Base-by-base conservation (phyloP, 2,113 vertebrate genomes). In the Glaucomys volans region DNA sequence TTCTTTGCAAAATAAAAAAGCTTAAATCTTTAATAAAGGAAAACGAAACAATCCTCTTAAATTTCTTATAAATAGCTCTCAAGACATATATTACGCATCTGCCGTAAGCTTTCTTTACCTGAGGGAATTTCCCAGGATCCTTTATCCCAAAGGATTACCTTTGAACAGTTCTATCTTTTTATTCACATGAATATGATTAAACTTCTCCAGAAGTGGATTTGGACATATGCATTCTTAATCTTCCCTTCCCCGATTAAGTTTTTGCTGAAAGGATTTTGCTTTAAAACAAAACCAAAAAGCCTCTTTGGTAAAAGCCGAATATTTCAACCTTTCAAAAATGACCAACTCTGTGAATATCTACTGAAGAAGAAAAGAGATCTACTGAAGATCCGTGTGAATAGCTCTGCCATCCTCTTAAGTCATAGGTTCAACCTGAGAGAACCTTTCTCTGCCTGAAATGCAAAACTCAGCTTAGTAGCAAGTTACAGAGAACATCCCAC, bases 301-400 rank as follows among this genome's bases (percentile, higher is more conserved):
- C 52, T 97, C 95, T 98, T 97, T 97, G 97, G 96, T 97, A 95
- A 95, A 97, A 96, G 94, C 47, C 86, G 96, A 97, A 77, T 93
- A 92, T 64, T 79, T 79, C 13, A 17, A 69, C 44, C 79, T 93
- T 95, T 95, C 71, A 85, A 95, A 62, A 97, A 92, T 67, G 50
- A 89, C 77, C 16, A 52, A 14, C 37, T 96, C 93, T 97, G 37
- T 52, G 59, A 87, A 94, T 62, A 54, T 86, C 91, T 54, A 85
- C 59, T 85, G 9, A 66, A 22, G 26, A 69, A 62, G 40, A 50
- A 52, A 28, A 59, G 26, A 67, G 57, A 64, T 77, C 75, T 10
- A 57, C n/a, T n/a, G n/a, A 86, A 80, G 59, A n/a, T 74, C n/a
- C 77, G 12, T 32, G 57, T 92, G 37, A 74, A 84, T 24, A 40